phyloP scores from a whole-genome alignment of 2,113 vertebrate species.

The Callionymus lyra region DNA sequence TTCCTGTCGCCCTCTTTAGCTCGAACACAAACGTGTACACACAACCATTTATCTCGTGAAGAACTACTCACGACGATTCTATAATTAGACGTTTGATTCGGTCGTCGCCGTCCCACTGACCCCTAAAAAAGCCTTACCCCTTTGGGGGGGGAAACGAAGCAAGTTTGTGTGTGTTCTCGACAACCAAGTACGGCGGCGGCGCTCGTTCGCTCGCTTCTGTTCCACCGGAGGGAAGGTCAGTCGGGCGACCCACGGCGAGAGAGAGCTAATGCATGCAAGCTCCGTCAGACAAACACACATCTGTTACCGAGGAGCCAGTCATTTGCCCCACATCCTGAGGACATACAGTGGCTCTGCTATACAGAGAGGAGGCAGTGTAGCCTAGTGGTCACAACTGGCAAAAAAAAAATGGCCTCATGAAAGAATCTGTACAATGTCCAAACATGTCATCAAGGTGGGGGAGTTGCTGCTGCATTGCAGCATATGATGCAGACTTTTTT shows the following conservation, averaged over 20 bases:
- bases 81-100: constrained; percentile 63
- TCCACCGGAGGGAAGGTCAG: constrained; percentile 43
- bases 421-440: neutral
- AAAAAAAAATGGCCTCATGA: constrained; percentile 5
- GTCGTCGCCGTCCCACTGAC: constrained; percentile 57
- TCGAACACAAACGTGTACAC: constrained; percentile 40
- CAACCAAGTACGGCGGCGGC: constrained; percentile 36
- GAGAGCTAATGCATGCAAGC: constrained; percentile 34
- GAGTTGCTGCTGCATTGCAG: too few relatives aligned
- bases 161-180: constrained; percentile 16
- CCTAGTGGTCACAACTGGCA: constrained; percentile 60
- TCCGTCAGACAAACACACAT: constrained; percentile 52
- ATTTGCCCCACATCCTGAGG: constrained; percentile 46
- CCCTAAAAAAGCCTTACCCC: too few relatives aligned
- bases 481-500: too few relatives aligned
- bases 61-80: constrained; percentile 59
- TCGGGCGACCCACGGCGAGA: constrained; percentile 27
- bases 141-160: too few relatives aligned
- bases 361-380: constrained; percentile 63
- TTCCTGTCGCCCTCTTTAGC: constrained; percentile 11
- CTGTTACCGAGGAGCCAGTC: constrained; percentile 55
- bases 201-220: constrained; percentile 3
- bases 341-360: constrained; percentile 13
- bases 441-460: too few relatives aligned
- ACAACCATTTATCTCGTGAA: constrained; percentile 21